phyloP scores from a whole-genome alignment of 1,140 invertebrate genomes.

The Eufriesea mexicana region DNA sequence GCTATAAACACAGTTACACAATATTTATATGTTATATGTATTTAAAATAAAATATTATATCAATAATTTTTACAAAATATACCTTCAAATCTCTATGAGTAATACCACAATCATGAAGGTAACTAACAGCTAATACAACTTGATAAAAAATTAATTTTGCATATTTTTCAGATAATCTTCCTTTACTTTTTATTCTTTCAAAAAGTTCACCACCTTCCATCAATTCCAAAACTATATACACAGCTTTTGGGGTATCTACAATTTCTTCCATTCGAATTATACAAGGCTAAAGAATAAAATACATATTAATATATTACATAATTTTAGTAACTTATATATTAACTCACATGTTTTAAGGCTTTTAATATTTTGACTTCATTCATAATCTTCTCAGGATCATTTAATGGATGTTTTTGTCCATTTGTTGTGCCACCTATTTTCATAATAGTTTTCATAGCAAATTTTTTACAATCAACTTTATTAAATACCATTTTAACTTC shows the following conservation, averaged over 20 bases:
- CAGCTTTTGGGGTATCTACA: conserved; percentile 87
- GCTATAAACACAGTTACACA: conserved; percentile 83
- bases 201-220: conserved; percentile 95
- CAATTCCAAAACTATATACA: conserved; percentile 93
- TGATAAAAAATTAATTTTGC: conserved; percentile 93
- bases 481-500: conserved; percentile 79
- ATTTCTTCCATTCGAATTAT: conserved; percentile 89
- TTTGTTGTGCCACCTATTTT: conserved; percentile 84
- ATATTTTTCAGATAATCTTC: conserved; percentile 84
- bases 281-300: conserved; percentile 69
- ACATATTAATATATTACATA: conserved; percentile 46
- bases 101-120: conserved; percentile 91
- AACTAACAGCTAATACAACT: conserved; percentile 91
- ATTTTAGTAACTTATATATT: conserved; percentile 18
- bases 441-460: conserved; percentile 92
- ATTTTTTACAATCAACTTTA: conserved; percentile 86
- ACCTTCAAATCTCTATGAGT: conserved; percentile 95
- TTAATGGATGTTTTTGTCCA: conserved; percentile 80
- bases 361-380: conserved; percentile 93
- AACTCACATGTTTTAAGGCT: conserved; percentile 89
- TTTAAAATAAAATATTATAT: background rate
- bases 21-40: conserved; percentile 3
- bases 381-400: conserved; percentile 86
- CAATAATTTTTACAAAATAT: conserved; percentile 45
- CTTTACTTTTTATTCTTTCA: conserved; percentile 83